Percentiles rank a stretch among this genome's conserved stretches.
phyloP scores from a whole-genome alignment of 2,113 vertebrate species.

The Rhabdomys dilectus region DNA sequence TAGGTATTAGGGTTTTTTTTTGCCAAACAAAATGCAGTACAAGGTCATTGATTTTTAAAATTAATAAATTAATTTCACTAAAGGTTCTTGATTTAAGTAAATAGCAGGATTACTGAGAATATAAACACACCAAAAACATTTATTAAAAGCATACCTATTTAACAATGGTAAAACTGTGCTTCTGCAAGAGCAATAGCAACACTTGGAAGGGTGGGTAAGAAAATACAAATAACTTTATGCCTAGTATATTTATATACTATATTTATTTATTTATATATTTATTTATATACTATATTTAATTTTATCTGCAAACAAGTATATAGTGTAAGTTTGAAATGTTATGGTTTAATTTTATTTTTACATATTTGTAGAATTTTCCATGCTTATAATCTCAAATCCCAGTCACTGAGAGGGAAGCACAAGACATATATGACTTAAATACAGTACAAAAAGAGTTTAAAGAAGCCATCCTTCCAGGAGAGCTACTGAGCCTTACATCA shows the following conservation, averaged over 20 bases:
- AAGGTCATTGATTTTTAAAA: background rate
- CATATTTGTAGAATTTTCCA: background rate
- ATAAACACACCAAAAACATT: background rate
- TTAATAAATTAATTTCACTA: background rate
- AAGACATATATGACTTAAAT: background rate
- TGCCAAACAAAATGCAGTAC: background rate
- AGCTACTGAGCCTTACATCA: background rate
- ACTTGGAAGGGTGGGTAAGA: fast-evolving
- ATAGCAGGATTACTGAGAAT: background rate
- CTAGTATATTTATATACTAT: no score
- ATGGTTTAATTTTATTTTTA: background rate
- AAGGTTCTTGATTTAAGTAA: background rate
- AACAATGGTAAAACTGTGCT: background rate
- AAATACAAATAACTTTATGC: background rate
- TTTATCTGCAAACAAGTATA: background rate
- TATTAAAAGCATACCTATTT: background rate
- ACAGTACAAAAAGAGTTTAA: background rate
- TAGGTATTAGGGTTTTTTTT: background rate
- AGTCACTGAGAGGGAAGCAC: background rate
- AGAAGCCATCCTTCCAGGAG: background rate
- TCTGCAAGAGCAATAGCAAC: background rate
- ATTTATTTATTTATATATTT: no score
- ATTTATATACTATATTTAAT: background rate
- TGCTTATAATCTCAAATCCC: background rate
- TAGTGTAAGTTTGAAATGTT: background rate